These are phyloP conservation scores for Trilocha varians DNA, from an alignment of 2,888 invertebrate genomes.

Conservation along the genomic window DNA sequence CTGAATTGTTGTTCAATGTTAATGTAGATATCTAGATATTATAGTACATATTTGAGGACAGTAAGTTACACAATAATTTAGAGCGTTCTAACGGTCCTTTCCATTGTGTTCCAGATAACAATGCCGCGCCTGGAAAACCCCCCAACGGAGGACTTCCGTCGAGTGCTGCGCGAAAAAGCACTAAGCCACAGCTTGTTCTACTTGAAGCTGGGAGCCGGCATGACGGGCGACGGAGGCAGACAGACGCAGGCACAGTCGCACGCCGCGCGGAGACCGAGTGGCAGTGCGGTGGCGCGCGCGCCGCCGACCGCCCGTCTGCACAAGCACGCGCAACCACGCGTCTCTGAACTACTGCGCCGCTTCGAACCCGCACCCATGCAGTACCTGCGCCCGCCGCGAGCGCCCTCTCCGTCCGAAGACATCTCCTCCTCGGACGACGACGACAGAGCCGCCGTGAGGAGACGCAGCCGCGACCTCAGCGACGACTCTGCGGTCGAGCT, in stretches of 20 bases:
- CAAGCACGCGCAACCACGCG: constrained; percentile 54
- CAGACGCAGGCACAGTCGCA: constrained; percentile 17
- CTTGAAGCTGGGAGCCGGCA: constrained; percentile 57
- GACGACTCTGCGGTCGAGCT: constrained; percentile 72
- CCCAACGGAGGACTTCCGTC: constrained; percentile 60
- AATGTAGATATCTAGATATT: too few species aligned
- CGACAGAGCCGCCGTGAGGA: constrained; percentile 58
- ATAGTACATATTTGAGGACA: too few species aligned
- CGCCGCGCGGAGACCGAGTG: constrained; percentile 25
- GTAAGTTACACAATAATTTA: neutral
- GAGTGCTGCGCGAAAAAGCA: constrained; percentile 64
- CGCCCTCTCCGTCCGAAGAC: constrained; percentile 55
- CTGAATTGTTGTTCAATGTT: too few species aligned
- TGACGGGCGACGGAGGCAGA: constrained; percentile 11
- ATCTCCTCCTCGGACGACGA: constrained; percentile 66
- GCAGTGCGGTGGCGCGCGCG: constrained; percentile 55
- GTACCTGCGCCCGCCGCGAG: constrained; percentile 59
- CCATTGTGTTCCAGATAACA: constrained; percentile 3
- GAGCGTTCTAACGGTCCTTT: neutral
- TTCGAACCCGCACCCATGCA: constrained; percentile 66
- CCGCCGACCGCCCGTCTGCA: constrained; percentile 48
- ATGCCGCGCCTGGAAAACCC: constrained; percentile 60
- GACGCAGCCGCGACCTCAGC: constrained; percentile 60
- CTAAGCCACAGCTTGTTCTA: constrained; percentile 66
- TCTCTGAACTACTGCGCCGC: constrained; percentile 55